phyloP scores from a whole-genome alignment of 2,888 invertebrate genomes.

The Acleris sparsana region DNA sequence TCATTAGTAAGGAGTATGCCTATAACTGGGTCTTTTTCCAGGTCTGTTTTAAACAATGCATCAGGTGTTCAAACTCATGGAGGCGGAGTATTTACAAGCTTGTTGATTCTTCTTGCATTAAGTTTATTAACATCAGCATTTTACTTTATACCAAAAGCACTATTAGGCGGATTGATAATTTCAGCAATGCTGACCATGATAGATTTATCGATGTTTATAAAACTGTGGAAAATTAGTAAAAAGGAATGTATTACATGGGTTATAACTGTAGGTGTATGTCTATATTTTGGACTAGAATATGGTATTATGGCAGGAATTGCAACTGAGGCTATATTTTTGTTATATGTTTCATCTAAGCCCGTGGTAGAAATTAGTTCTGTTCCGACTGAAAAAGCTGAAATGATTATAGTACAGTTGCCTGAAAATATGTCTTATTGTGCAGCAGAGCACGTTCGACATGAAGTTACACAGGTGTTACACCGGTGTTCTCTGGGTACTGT shows the following conservation, averaged over 20 bases:
- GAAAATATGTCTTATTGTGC: slow-evolving; percentile 38
- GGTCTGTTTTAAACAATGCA: slow-evolving; percentile 92
- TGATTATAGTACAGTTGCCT: slow-evolving; percentile 34
- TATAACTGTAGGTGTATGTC: slow-evolving; percentile 35
- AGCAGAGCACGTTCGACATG: slow-evolving; percentile 38
- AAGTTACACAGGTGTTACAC: slow-evolving; percentile 30
- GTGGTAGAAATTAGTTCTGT: slow-evolving; percentile 29
- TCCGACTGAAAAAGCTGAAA: slow-evolving; percentile 25
- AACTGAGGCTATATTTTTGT: slow-evolving; percentile 37
- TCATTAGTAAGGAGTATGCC: slow-evolving; percentile 92
- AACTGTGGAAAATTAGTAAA: slow-evolving; percentile 90
- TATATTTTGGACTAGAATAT: slow-evolving; percentile 37
- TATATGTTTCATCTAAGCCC: slow-evolving; percentile 38
- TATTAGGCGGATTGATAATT: slow-evolving; percentile 91
- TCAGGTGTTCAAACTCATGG: slow-evolving; percentile 91
- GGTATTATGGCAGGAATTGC: slow-evolving; percentile 38
- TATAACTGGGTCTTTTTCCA: slow-evolving; percentile 89
- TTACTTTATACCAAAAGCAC: slow-evolving; percentile 89
- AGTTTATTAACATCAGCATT: slow-evolving; percentile 89
- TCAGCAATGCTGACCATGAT: slow-evolving; percentile 91
- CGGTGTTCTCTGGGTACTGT: slow-evolving; percentile 18
- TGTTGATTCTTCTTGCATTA: slow-evolving; percentile 87
- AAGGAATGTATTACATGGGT: slow-evolving; percentile 43
- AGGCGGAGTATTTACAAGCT: slow-evolving; percentile 88
- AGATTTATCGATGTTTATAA: slow-evolving; percentile 81